phyloP scores from a whole-genome alignment of 2,797 vertebrate species.

The Tamandua tetradactyla region DNA sequence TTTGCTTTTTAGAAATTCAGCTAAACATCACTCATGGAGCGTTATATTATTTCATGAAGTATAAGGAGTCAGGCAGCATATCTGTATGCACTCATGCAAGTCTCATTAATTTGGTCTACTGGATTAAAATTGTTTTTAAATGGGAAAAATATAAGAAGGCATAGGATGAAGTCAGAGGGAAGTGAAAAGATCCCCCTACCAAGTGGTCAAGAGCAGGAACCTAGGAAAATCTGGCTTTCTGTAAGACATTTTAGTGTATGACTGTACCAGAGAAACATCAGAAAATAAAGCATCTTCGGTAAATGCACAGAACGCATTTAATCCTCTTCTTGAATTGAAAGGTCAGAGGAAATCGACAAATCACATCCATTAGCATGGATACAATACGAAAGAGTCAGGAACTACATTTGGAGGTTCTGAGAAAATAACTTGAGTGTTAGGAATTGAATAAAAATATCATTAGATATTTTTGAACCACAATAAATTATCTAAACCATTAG shows the following conservation, averaged over 20 bases:
- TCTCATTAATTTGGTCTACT: not conserved
- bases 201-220: not conserved
- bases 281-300: slow-evolving; percentile 59
- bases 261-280: slow-evolving; percentile 23
- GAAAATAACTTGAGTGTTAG: slow-evolving; percentile 40
- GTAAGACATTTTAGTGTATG: not conserved
- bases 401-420: slow-evolving; percentile 21
- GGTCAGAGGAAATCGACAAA: slow-evolving; percentile 59
- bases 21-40: not conserved
- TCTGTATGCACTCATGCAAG: not conserved
- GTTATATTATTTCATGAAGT: not conserved
- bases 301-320: slow-evolving; percentile 39
- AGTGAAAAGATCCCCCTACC: not conserved
- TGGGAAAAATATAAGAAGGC: not conserved
- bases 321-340: slow-evolving; percentile 42
- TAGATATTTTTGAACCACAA: slow-evolving; percentile 27
- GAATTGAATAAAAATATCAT: slow-evolving; percentile 51
- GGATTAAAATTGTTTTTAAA: not conserved
- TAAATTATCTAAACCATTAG: slow-evolving; percentile 34
- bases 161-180: not conserved
- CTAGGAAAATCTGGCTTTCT: not conserved
- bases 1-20: not conserved
- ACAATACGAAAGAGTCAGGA: slow-evolving; percentile 17
- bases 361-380: not conserved
- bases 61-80: not conserved